Percentiles rank a stretch among this genome's conserved stretches.
These are phyloP conservation scores for Ceratina japonica DNA, from an alignment of 1,140 invertebrate species.

Conservation along the genomic window DNA sequence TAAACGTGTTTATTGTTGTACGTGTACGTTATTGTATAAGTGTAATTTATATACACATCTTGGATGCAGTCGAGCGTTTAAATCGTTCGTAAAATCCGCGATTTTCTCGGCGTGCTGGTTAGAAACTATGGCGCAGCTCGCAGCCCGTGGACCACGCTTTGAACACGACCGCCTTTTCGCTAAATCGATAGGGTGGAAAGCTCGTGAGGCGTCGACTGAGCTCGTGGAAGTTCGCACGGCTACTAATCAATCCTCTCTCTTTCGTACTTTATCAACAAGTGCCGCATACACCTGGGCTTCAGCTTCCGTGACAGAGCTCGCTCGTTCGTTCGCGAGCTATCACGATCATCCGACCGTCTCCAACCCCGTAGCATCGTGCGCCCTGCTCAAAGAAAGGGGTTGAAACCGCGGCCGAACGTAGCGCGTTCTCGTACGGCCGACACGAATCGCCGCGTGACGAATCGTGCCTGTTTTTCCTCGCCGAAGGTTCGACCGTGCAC, in stretches of 20 bases:
- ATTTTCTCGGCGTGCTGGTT: neutral
- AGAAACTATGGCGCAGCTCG: too few species aligned
- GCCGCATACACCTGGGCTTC: slow-evolving; percentile 47
- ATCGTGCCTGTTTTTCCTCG: slow-evolving; percentile 1
- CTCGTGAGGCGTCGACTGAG: slow-evolving; percentile 63
- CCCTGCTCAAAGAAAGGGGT: slow-evolving; percentile 3
- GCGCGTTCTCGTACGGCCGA: neutral
- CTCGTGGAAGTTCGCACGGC: slow-evolving; percentile 69
- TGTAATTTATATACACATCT: too few species aligned
- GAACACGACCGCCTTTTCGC: slow-evolving; percentile 53
- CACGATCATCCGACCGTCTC: neutral
- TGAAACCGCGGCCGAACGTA: neutral
- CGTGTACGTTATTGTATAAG: too few species aligned
- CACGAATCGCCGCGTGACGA: neutral
- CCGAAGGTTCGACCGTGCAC: neutral
- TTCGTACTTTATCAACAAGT: slow-evolving; percentile 74
- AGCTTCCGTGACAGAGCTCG: slow-evolving; percentile 6
- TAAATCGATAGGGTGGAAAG: slow-evolving; percentile 58
- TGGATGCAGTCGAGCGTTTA: neutral
- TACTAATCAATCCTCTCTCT: slow-evolving; percentile 64
- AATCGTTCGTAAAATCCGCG: neutral
- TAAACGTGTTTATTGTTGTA: too few species aligned
- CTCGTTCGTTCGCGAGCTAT: neutral
- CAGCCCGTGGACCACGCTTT: slow-evolving; percentile 43
- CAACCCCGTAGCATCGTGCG: neutral